phyloP scores from a whole-genome alignment of 2,113 vertebrate species.

The Catharus fuscescens region DNA sequence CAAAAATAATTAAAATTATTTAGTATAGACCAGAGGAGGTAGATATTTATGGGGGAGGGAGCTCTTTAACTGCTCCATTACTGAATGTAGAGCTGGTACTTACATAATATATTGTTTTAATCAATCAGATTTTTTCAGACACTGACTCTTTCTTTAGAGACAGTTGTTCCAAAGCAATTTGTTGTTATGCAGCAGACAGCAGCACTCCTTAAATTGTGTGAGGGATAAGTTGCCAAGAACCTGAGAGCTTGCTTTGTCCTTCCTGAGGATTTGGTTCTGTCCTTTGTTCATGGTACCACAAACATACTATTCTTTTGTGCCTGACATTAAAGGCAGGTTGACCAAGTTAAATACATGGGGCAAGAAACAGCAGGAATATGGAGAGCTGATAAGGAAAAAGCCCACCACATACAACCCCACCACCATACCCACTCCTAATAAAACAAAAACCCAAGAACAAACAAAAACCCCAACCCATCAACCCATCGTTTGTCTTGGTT shows the following conservation, averaged over 20 bases:
- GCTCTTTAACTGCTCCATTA: neutral
- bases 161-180: neutral
- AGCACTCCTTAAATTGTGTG: neutral
- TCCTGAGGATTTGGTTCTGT: neutral
- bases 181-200: conserved; percentile 50
- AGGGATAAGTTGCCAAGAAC: neutral
- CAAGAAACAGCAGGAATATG: neutral
- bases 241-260: neutral
- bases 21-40: neutral
- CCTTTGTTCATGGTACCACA: neutral
- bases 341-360: neutral
- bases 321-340: neutral
- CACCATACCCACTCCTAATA: neutral
- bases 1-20: neutral
- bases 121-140: neutral
- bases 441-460: neutral
- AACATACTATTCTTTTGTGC: neutral
- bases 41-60: neutral
- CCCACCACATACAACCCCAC: neutral
- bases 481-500: neutral
- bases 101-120: neutral
- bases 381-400: accelerated
- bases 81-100: neutral
- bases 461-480: neutral
- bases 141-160: neutral